These are phyloP conservation scores for Aradophagus sp. DNA, from an alignment of 1,140 invertebrate species.

Conservation along the genomic window DNA sequence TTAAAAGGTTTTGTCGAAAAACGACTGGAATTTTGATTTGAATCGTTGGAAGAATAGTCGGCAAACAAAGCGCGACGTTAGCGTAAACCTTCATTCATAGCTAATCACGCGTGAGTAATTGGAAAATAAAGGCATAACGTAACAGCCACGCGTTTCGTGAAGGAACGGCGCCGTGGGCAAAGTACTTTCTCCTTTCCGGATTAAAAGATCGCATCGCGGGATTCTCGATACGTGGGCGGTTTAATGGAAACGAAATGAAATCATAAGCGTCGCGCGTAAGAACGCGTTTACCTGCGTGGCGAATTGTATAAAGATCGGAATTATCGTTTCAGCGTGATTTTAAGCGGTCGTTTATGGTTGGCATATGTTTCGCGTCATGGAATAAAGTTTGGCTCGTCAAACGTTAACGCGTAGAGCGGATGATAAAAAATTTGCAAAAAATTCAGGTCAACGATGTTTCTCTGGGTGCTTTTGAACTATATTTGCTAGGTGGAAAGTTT, in stretches of 20 bases:
- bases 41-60: too few relatives aligned
- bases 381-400: too few relatives aligned
- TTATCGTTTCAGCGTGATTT: conserved; percentile 4
- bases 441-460: too few relatives aligned
- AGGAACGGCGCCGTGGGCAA: conserved; percentile 54
- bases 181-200: conserved; percentile 74
- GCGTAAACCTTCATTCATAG: conserved; percentile 30
- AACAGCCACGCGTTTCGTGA: conserved; percentile 65
- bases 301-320: conserved; percentile 7
- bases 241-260: conserved; percentile 10
- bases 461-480: too few relatives aligned
- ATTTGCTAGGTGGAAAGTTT: too few relatives aligned
- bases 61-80: too few relatives aligned
- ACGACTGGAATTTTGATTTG: too few relatives aligned
- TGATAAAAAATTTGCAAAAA: too few relatives aligned
- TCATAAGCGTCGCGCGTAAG: conserved; percentile 4
- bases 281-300: conserved; percentile 25
- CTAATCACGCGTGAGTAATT: conserved; percentile 49
- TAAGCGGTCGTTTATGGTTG: conserved; percentile 45
- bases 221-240: conserved; percentile 49
- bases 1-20: too few relatives aligned
- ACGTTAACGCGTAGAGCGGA: too few relatives aligned
- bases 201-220: conserved; percentile 70
- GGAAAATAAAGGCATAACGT: conserved; percentile 61
- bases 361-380: too few relatives aligned